Conservation (phyloP, 23 tunicate genomes). For the Botrylloides violaceus region DNA sequence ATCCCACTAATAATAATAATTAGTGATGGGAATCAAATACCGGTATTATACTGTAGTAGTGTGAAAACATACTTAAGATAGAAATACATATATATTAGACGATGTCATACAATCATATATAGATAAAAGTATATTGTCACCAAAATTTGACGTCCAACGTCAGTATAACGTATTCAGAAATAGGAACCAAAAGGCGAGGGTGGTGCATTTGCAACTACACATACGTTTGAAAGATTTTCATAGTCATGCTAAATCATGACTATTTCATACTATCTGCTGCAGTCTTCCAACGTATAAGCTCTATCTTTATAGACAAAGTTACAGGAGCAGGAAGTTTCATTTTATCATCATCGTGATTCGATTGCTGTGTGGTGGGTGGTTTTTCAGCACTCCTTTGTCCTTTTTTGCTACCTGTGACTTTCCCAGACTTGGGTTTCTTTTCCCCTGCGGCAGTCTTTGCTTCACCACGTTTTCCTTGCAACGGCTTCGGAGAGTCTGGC, state of each 20-base stretch:
- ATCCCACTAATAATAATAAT: no score
- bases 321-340: slow-evolving; percentile 46
- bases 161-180: no score
- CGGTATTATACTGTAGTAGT: no score
- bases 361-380: slow-evolving; percentile 6
- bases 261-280: slow-evolving; percentile 54
- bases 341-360: slow-evolving; percentile 12
- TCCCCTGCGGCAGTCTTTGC: slow-evolving; percentile 1
- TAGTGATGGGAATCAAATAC: no score
- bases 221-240: no score
- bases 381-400: slow-evolving; percentile 10
- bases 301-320: slow-evolving; percentile 40
- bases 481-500: neutral
- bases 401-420: slow-evolving; percentile 5
- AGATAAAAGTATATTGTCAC: no score
- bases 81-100: no score
- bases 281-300: slow-evolving; percentile 54
- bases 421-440: neutral
- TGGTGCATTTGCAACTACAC: no score
- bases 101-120: no score
- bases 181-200: no score
- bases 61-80: no score
- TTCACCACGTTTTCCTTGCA: neutral
- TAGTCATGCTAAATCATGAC: neutral
- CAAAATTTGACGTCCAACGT: no score